Conservation (phyloP, 2,797 vertebrate genomes). For the Hydrolagus colliei region DNA sequence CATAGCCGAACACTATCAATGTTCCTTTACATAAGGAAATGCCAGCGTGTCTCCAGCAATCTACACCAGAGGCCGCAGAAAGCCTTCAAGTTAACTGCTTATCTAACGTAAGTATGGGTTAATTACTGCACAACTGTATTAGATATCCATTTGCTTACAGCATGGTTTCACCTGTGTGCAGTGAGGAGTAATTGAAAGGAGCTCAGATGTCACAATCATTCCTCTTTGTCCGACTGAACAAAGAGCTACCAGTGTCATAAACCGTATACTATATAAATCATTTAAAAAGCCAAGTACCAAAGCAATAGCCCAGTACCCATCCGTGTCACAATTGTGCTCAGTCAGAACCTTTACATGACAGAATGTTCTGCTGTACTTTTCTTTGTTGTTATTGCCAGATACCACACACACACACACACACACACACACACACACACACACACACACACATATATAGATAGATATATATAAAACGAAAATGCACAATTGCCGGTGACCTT, state of each 20-base stretch:
- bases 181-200: neutral
- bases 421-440: neutral
- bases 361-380: conserved; percentile 3
- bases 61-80: neutral
- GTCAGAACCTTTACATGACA: neutral
- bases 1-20: conserved; percentile 2
- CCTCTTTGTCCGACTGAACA: neutral
- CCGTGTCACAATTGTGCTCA: neutral
- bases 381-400: neutral
- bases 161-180: neutral
- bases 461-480: neutral
- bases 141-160: neutral
- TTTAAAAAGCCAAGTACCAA: conserved; percentile 5
- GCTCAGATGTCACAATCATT: neutral
- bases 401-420: neutral
- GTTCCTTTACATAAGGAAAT: neutral
- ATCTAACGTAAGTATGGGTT: neutral
- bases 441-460: no score
- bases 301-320: neutral
- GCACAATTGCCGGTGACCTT: neutral
- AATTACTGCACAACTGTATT: neutral
- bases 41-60: neutral
- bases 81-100: neutral
- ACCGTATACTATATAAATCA: neutral
- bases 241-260: neutral